Conservation (phyloP, 2,797 vertebrate species). For the Ambastaia sidthimunki region DNA sequence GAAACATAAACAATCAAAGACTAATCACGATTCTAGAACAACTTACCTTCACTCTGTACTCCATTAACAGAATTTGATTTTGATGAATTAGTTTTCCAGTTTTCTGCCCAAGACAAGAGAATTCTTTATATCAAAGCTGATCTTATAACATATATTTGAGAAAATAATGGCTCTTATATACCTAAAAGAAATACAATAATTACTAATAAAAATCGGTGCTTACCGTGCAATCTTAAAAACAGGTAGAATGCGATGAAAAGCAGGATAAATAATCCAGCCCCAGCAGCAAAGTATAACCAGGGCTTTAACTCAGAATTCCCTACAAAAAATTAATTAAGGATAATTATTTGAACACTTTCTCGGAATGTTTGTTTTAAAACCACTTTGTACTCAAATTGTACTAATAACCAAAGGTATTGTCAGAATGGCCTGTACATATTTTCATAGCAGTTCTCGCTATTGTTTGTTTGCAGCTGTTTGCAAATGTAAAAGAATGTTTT, state of each 20-base stretch:
- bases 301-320: not conserved
- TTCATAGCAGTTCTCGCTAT: too few species aligned
- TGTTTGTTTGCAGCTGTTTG: too few species aligned
- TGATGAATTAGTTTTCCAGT: not conserved
- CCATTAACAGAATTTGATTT: conserved; percentile 38
- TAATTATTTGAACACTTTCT: not conserved
- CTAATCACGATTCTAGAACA: not conserved
- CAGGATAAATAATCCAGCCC: conserved; percentile 40
- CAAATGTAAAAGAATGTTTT: not conserved
- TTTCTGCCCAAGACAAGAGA: conserved; percentile 48
- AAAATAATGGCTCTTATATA: not conserved
- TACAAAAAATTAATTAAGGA: not conserved
- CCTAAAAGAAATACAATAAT: too few species aligned
- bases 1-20: too few species aligned
- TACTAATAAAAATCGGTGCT: not conserved
- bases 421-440: not conserved
- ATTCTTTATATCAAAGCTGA: not conserved
- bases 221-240: conserved; percentile 41
- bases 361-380: not conserved
- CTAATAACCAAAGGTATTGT: not conserved
- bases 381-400: not conserved
- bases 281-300: conserved; percentile 52
- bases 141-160: not conserved
- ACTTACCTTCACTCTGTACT: conserved; percentile 37
- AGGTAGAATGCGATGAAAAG: conserved; percentile 39